These are phyloP conservation scores for Drosophila vallismaia DNA, from an alignment of 2,888 invertebrate genomes.

Conservation along the genomic window DNA sequence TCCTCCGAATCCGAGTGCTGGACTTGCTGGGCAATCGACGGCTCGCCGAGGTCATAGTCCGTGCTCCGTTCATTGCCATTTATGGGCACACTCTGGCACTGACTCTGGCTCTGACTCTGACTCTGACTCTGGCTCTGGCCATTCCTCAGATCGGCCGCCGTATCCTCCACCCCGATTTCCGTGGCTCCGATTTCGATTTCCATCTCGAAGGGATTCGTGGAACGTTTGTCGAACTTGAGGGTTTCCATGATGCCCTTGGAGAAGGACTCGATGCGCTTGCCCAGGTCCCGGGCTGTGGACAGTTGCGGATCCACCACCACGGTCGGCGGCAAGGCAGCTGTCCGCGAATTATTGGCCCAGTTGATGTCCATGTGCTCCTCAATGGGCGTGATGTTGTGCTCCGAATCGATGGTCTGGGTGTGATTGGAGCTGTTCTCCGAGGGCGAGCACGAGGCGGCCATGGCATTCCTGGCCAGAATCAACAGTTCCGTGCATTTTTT, in stretches of 20 bases:
- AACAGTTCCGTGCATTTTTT: conserved; percentile 91
- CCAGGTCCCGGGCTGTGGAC: conserved; percentile 82
- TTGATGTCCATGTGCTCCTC: conserved; percentile 84
- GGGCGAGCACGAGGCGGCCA: conserved; percentile 85
- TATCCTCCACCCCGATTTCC: conserved; percentile 83
- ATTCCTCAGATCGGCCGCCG: conserved; percentile 80
- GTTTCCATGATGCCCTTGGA: conserved; percentile 84
- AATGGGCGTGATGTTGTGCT: conserved; percentile 84
- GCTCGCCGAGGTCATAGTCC: conserved; percentile 55
- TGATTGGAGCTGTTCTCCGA: conserved; percentile 85
- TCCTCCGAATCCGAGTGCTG: conserved; percentile 82
- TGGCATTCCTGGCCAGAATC: conserved; percentile 89
- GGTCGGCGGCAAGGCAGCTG: conserved; percentile 75
- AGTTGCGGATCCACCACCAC: conserved; percentile 75
- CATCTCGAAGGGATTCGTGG: conserved; percentile 84
- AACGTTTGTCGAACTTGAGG: conserved; percentile 83
- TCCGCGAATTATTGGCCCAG: conserved; percentile 83
- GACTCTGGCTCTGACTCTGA: conserved; percentile 54
- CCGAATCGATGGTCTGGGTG: conserved; percentile 84
- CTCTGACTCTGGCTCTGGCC: conserved; percentile 65
- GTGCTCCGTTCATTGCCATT: conserved; percentile 82
- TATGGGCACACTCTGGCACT: conserved; percentile 28
- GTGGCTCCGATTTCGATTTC: conserved; percentile 84
- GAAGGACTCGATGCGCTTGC: conserved; percentile 84
- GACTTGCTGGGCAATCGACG: conserved; percentile 42